phyloP scores from a whole-genome alignment of 2,888 invertebrate genomes.

The Drosophila cracens region DNA sequence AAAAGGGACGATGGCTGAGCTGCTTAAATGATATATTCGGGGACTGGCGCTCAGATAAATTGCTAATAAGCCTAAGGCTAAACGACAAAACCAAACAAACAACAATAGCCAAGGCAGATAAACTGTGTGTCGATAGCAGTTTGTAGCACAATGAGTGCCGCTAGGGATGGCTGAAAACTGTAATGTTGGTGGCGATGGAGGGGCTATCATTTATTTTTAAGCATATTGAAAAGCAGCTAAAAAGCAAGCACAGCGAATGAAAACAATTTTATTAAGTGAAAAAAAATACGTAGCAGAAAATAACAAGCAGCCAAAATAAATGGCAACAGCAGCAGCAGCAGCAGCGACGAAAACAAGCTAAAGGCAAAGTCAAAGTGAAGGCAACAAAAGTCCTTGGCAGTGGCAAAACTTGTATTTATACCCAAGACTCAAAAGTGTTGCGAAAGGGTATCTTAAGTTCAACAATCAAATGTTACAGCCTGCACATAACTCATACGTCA shows the following conservation, averaged over 20 bases:
- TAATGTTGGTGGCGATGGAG: neutral
- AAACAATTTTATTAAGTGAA: constrained; percentile 80
- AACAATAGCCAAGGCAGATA: constrained; percentile 61
- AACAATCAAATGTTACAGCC: neutral
- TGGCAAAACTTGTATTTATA: constrained; percentile 61
- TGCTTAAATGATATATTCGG: constrained; percentile 41
- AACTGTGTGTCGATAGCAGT: constrained; percentile 66
- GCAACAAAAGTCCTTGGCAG: constrained; percentile 80
- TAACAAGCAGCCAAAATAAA: constrained; percentile 74
- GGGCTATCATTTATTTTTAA: constrained; percentile 74
- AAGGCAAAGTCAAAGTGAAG: constrained; percentile 57
- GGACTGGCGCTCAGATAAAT: constrained; percentile 52
- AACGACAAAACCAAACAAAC: constrained; percentile 26
- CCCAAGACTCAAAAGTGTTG: neutral
- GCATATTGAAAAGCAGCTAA: constrained; percentile 76
- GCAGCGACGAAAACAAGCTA: constrained; percentile 19
- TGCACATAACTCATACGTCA: constrained; percentile 17
- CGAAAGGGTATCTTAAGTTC: constrained; percentile 27
- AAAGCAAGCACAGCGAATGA: constrained; percentile 66
- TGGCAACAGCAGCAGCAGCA: constrained; percentile 30
- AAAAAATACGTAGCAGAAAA: constrained; percentile 72
- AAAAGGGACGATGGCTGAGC: constrained; percentile 15
- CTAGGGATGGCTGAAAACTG: neutral
- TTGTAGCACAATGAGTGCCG: constrained; percentile 51
- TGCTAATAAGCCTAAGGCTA: constrained; percentile 68